phyloP scores from a whole-genome alignment of 2,888 invertebrate genomes.

The Drosophila fungiperda region DNA sequence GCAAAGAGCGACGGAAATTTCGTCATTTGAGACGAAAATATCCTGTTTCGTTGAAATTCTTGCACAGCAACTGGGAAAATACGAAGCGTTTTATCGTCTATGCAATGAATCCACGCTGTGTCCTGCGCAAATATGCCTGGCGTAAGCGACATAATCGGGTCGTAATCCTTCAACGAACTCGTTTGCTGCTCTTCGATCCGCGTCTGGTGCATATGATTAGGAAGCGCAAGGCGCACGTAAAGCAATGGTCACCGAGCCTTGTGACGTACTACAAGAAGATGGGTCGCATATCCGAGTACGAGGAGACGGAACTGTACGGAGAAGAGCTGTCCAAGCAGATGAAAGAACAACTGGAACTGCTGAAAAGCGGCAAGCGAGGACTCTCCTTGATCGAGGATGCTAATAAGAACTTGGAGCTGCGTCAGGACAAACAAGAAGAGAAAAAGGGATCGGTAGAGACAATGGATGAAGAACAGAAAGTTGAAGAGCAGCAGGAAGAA shows the following conservation, averaged over 20 bases:
- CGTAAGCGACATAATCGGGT: conserved; percentile 67
- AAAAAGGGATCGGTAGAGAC: background rate
- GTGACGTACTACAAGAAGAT: conserved; percentile 70
- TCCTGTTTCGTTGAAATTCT: conserved; percentile 75
- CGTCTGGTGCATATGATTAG: conserved; percentile 70
- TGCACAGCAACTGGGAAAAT: conserved; percentile 73
- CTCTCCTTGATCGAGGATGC: conserved; percentile 71
- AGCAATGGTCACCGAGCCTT: conserved; percentile 77
- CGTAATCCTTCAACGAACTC: conserved; percentile 64
- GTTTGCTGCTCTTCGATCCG: conserved; percentile 78
- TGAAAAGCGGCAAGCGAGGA: conserved; percentile 77
- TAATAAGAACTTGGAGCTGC: conserved; percentile 43
- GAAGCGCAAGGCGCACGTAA: conserved; percentile 63
- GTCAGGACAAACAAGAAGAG: conserved; percentile 1
- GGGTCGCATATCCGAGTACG: conserved; percentile 63
- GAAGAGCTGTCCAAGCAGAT: conserved; percentile 81
- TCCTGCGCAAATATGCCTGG: conserved; percentile 73
- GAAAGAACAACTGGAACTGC: conserved; percentile 82
- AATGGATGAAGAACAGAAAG: background rate
- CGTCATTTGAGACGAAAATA: conserved; percentile 71
- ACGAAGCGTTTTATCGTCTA: conserved; percentile 77
- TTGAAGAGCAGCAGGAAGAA: background rate
- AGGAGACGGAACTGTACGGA: conserved; percentile 70
- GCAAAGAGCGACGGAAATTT: conserved; percentile 67
- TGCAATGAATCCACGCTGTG: conserved; percentile 74